Conservation (phyloP, 1,140 invertebrate genomes). For the Drosophila pseudoobscura region DNA sequence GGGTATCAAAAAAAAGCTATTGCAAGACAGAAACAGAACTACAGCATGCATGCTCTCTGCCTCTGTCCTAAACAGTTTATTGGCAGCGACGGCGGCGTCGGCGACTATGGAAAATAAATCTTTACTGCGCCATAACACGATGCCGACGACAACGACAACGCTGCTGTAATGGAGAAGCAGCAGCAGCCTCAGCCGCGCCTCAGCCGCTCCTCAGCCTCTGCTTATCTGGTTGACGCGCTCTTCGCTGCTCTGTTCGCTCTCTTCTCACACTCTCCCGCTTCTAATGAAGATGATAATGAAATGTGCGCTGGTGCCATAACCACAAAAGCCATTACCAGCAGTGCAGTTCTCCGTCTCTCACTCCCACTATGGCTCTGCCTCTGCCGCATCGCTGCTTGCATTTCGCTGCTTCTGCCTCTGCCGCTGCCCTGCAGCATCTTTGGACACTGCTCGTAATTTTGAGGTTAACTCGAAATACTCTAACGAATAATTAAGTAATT, state of each 20-base stretch:
- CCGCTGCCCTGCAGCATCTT: constrained; percentile 32
- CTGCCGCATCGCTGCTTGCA: constrained; percentile 13
- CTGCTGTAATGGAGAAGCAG: constrained; percentile 62
- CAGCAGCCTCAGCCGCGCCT: not conserved
- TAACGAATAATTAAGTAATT: constrained; percentile 32
- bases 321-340: constrained; percentile 44
- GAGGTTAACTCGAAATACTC: constrained; percentile 49
- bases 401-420: constrained; percentile 41
- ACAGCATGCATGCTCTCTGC: constrained; percentile 22
- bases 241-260: constrained; percentile 6
- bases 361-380: not conserved
- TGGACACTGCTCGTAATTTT: constrained; percentile 17
- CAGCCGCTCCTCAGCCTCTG: constrained; percentile 39
- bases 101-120: constrained; percentile 75
- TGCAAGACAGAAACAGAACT: constrained; percentile 57
- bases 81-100: constrained; percentile 30
- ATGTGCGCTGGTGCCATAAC: constrained; percentile 53
- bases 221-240: constrained; percentile 51
- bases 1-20: constrained; percentile 52
- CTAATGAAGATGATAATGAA: constrained; percentile 79
- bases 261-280: constrained; percentile 26
- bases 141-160: constrained; percentile 11
- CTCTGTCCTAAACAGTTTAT: constrained; percentile 43
- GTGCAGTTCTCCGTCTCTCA: not conserved
- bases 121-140: constrained; percentile 79